Evolutionary conservation across 37 sponge, comb jelly and placozoan species (phyloP).

Genomic region (Mnemiopsis leidyi): DNA sequence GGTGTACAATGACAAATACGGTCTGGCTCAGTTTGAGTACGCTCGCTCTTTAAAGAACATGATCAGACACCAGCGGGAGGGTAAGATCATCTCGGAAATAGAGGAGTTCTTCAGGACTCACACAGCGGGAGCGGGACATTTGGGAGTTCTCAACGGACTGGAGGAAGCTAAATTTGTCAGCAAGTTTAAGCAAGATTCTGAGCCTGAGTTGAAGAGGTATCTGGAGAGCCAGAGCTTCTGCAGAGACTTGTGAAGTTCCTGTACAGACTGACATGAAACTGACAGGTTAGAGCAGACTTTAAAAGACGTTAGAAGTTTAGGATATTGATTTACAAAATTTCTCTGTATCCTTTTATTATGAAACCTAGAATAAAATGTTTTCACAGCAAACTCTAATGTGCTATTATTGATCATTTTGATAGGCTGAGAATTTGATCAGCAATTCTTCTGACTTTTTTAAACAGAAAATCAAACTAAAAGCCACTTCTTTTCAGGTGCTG

Average conservation of each 20-base stretch:
- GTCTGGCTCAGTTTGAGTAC: constrained; percentile 28
- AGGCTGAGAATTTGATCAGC: too few relatives aligned
- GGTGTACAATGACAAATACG: not conserved
- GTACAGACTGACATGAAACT: too few relatives aligned
- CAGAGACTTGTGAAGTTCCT: too few relatives aligned
- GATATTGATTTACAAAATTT: not conserved
- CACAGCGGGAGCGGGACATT: not conserved
- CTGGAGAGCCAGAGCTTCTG: constrained; percentile 9
- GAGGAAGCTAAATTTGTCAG: not conserved
- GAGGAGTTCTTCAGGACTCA: not conserved
- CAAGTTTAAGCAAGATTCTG: not conserved
- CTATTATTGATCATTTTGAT: too few relatives aligned
- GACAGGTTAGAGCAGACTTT: too few relatives aligned
- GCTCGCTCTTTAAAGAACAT: not conserved
- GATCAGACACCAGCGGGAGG: not conserved
- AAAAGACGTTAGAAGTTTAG: not conserved
- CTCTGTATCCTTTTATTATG: too few relatives aligned
- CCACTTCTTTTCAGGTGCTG: too few relatives aligned
- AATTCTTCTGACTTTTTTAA: too few relatives aligned
- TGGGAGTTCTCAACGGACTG: not conserved
- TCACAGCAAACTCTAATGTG: too few relatives aligned
- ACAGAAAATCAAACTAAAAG: too few relatives aligned
- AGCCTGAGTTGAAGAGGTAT: not conserved
- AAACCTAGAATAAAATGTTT: too few relatives aligned
- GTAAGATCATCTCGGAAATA: not conserved